Evolutionary conservation across 2,888 invertebrate species (phyloP).

Genomic region (Neelides folsomi): DNA sequence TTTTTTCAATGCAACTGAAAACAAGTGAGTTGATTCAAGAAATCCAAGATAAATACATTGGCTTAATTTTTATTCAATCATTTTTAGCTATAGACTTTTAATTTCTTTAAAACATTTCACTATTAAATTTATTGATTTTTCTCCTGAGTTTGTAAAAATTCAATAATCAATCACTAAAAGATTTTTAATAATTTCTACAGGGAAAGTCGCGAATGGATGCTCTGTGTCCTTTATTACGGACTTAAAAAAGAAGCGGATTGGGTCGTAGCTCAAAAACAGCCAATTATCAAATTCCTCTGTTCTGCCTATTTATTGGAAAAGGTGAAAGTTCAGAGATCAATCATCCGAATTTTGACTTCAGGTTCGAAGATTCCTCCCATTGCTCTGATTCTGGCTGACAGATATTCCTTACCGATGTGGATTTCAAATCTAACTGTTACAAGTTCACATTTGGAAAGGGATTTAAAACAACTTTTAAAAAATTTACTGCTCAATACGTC

Average conservation of each 20-base stretch:
- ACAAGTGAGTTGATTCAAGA: slow-evolving; percentile 17
- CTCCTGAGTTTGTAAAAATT: not conserved
- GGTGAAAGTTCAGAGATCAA: slow-evolving; percentile 16
- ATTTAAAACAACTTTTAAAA: slow-evolving; percentile 14
- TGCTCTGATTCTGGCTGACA: slow-evolving; percentile 25
- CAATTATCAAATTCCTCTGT: slow-evolving; percentile 27
- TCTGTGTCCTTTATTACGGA: slow-evolving; percentile 22
- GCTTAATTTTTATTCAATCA: not conserved
- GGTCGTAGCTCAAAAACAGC: slow-evolving; percentile 24
- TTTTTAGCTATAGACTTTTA: not conserved
- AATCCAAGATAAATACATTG: not conserved
- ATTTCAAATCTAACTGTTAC: slow-evolving; percentile 17
- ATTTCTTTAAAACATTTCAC: too few species aligned
- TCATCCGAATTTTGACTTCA: slow-evolving; percentile 18
- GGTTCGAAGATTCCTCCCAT: slow-evolving; percentile 27
- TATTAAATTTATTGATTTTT: too few species aligned
- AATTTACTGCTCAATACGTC: too few species aligned
- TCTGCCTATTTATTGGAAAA: slow-evolving; percentile 26
- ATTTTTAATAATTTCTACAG: slow-evolving; percentile 11
- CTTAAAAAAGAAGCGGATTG: slow-evolving; percentile 24
- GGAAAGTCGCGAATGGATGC: slow-evolving; percentile 28
- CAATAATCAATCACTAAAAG: not conserved
- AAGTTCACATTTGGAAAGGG: slow-evolving; percentile 12
- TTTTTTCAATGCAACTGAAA: slow-evolving; percentile 28
- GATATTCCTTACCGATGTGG: slow-evolving; percentile 25